Evolutionary conservation across 53 echinoderm and acorn worm genomes (phyloP), one percentile per base, ranked within the genome.

Genomic region (Holothuria scabra): DNA sequence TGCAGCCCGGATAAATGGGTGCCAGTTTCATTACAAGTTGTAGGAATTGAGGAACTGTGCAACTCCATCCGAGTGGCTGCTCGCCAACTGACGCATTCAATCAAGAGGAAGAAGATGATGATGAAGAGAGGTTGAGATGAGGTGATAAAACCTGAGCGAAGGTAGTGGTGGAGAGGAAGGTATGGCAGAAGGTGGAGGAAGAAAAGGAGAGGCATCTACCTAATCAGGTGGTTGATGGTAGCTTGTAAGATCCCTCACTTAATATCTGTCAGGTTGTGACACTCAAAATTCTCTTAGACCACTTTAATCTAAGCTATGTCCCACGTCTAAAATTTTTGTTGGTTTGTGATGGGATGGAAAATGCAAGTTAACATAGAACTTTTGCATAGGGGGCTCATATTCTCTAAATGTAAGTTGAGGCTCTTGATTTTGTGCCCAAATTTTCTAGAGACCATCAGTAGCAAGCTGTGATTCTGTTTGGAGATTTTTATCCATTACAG

Each of bases 61-160:
- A 52, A 52, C 52, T 57, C 83, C 80, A 46, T 75, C 86, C 55
- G 29, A 10, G 55, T 74, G 74, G 55, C 74, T 74, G 37, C 26
- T 28, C 41, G 46, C 46, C 46, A 60, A 61, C 46, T 44, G 70
- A 83, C 65, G 37, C 35, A 86, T 35, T 52, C 67, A 68, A 71
- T 56, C 46, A 76, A 44, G 70, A 90, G 56, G 85, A 82, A 48
- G 81, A 64, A n/a, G 65, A 89, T 46, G 81, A 57, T 60, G 88
- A 41, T 41, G 41, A 41, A 41, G 41, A 41, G 48, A 49, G 26
- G 74, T 74, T 52, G 52, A 52, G 52, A 52, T 52, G 52, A 52
- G 52, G 52, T 52, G 52, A 16, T 52, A 52, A 52, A 52, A 52
- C 52, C 52, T 16, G 52, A 65, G 66, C 33, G 33, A 65, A 0